phyloP scores from a whole-genome alignment of 1,140 invertebrate genomes.

The Drosophila nikananu region DNA sequence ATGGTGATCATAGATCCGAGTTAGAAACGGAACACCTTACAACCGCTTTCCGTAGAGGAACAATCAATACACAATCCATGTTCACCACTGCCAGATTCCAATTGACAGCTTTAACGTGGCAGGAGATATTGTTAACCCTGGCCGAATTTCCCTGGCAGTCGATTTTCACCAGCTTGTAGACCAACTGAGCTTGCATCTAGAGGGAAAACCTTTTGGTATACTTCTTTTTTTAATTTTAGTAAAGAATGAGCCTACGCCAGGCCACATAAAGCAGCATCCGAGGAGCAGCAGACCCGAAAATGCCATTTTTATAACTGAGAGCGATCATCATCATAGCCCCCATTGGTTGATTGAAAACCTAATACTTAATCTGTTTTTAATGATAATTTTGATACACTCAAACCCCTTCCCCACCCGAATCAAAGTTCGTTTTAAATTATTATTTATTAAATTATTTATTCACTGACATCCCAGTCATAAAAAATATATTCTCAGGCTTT shows the following conservation, averaged over 20 bases:
- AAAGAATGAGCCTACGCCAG: not conserved
- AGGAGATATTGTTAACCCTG: constrained; percentile 4
- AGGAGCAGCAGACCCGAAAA: not conserved
- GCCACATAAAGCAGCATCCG: not conserved
- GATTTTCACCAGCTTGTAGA: constrained; percentile 35
- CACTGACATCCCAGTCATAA: not conserved
- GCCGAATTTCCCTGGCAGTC: constrained; percentile 20
- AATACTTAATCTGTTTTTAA: not conserved
- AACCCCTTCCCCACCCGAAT: not conserved
- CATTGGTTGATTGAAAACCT: not conserved
- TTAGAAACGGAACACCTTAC: not conserved
- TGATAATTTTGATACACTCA: not conserved
- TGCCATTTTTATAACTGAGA: not conserved
- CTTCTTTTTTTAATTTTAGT: not conserved
- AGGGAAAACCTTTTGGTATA: not conserved
- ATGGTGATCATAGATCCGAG: not conserved
- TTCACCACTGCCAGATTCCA: constrained; percentile 34
- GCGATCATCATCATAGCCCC: not conserved
- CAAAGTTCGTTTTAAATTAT: not conserved
- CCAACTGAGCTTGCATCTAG: not conserved
- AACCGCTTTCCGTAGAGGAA: constrained; percentile 1
- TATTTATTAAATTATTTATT: too few relatives aligned
- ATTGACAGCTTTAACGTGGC: constrained; percentile 26
- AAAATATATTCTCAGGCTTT: not conserved
- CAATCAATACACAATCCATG: constrained; percentile 24